Percentiles rank a stretch among this genome's conserved stretches.
Evolutionary conservation across 1,140 invertebrate species (phyloP).

Genomic region (Listronotus bonariensis): DNA sequence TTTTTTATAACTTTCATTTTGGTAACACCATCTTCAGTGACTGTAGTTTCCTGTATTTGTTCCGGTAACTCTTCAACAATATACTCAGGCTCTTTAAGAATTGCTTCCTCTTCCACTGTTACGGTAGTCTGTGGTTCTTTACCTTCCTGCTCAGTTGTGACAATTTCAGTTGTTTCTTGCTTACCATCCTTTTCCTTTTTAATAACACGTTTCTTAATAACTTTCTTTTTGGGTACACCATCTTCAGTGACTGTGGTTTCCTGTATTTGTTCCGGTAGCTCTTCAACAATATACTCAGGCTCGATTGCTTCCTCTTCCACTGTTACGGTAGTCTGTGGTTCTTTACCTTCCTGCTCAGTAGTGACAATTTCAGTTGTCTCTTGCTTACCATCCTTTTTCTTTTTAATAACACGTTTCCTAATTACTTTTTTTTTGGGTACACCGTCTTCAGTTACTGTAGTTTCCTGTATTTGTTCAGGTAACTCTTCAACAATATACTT

Average conservation of each 20-base stretch:
- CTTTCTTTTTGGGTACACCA: constrained; percentile 45
- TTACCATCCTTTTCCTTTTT: constrained; percentile 51
- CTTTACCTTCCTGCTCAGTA: constrained; percentile 51
- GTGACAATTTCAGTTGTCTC: constrained; percentile 49
- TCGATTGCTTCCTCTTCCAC: constrained; percentile 44
- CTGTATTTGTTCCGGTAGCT: constrained; percentile 51
- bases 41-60: constrained; percentile 46
- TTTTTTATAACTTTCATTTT: constrained; percentile 47
- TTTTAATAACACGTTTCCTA: constrained; percentile 54
- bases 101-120: too few relatives aligned
- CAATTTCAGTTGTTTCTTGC: constrained; percentile 51
- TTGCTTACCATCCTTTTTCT: constrained; percentile 53
- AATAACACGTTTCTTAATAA: constrained; percentile 49
- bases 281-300: constrained; percentile 49
- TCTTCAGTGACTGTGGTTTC: constrained; percentile 47
- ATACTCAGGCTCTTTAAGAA: constrained; percentile 40
- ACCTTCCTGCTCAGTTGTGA: constrained; percentile 54
- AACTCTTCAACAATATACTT: constrained; percentile 48
- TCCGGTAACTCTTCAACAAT: constrained; percentile 39
- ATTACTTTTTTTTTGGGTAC: constrained; percentile 45
- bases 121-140: constrained; percentile 30
- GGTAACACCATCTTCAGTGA: constrained; percentile 38
- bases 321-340: constrained; percentile 48
- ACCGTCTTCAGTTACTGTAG: constrained; percentile 47
- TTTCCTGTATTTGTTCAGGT: constrained; percentile 44